Percentiles rank a stretch among this genome's conserved stretches.
Conservation (phyloP, 2,113 vertebrate genomes). For the Eulemur rufifrons region DNA sequence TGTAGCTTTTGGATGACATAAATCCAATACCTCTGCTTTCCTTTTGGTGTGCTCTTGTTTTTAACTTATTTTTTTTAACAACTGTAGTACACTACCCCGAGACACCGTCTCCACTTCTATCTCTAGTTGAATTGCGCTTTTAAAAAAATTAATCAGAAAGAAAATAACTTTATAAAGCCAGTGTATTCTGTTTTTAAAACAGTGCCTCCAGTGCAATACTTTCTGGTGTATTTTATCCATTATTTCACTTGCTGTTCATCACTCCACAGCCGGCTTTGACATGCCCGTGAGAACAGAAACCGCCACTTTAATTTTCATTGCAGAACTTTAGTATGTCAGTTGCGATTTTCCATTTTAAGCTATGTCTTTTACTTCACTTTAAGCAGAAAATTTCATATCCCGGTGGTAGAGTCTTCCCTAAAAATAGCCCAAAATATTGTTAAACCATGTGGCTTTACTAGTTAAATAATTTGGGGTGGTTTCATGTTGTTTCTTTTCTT, state of each 20-base stretch:
- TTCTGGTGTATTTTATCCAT: conserved; percentile 75
- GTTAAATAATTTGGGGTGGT: conserved; percentile 5
- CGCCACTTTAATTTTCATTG: conserved; percentile 37
- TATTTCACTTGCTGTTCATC: conserved; percentile 55
- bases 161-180: conserved; percentile 76
- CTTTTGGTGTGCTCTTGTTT: conserved; percentile 72
- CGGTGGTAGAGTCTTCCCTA: conserved; percentile 58
- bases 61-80: conserved; percentile 79
- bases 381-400: conserved; percentile 61
- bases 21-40: conserved; percentile 68
- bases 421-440: conserved; percentile 53
- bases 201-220: conserved; percentile 84
- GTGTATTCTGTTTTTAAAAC: conserved; percentile 79
- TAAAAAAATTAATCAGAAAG: conserved; percentile 73
- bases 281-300: conserved; percentile 65
- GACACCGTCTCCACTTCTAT: conserved; percentile 69
- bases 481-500: neutral
- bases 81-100: conserved; percentile 81
- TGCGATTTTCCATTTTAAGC: conserved; percentile 55
- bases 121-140: conserved; percentile 65
- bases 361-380: conserved; percentile 76
- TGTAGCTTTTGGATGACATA: conserved; percentile 56
- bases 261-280: conserved; percentile 66
- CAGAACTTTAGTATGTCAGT: neutral
- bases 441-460: conserved; percentile 59